phyloP scores from a whole-genome alignment of 1,140 invertebrate genomes.

The Bombus confusus region DNA sequence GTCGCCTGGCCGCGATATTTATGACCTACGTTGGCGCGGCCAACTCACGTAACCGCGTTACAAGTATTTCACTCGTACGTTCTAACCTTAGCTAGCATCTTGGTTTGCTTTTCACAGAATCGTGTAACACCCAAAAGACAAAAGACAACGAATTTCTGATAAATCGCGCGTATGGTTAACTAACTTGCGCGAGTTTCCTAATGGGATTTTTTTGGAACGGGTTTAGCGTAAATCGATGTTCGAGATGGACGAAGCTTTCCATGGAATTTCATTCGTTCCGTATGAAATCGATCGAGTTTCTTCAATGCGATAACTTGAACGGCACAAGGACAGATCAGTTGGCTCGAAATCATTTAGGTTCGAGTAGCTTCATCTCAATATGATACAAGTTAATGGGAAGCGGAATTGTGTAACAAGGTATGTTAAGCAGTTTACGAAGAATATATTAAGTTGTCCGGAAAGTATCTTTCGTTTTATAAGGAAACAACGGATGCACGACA shows the following conservation, averaged over 20 bases:
- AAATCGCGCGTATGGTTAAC: neutral
- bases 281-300: neutral
- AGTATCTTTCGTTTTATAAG: too few relatives aligned
- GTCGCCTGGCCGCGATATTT: constrained; percentile 27
- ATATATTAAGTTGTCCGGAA: too few relatives aligned
- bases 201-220: too few relatives aligned
- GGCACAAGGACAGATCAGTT: neutral
- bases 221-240: neutral
- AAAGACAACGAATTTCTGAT: neutral
- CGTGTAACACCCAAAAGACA: neutral
- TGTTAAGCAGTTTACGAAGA: too few relatives aligned
- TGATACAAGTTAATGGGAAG: too few relatives aligned
- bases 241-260: neutral
- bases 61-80: constrained; percentile 61
- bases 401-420: neutral
- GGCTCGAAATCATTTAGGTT: neutral
- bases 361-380: neutral
- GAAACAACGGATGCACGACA: too few relatives aligned
- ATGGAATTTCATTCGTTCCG: neutral
- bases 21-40: constrained; percentile 38
- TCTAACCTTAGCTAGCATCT: neutral
- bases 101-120: neutral
- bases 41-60: constrained; percentile 59
- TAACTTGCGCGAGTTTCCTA: too few relatives aligned
- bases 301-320: neutral